Conservation (phyloP, 1,140 invertebrate species). For the Caenorhabditis briggsae region DNA sequence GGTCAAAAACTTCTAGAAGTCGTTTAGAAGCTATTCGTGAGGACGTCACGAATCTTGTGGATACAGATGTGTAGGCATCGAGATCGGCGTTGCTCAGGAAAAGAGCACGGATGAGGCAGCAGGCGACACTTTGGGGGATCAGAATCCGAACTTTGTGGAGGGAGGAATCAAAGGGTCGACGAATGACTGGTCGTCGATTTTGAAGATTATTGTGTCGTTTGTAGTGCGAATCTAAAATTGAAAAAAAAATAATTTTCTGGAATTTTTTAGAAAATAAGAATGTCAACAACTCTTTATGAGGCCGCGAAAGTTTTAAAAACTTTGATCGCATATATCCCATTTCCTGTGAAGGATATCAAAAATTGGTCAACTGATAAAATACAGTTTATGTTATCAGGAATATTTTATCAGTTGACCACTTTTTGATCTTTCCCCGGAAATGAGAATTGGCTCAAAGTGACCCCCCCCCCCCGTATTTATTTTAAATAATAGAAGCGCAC, state of each 20-base stretch:
- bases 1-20: slow-evolving; percentile 23
- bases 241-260: neutral
- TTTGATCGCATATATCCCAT: too few species aligned
- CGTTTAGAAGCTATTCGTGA: neutral
- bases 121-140: slow-evolving; percentile 31
- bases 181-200: slow-evolving; percentile 22
- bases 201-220: slow-evolving; percentile 31
- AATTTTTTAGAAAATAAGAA: too few species aligned
- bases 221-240: neutral
- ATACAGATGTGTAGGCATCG: slow-evolving; percentile 13
- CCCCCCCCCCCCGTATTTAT: too few species aligned
- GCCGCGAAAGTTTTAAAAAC: too few species aligned
- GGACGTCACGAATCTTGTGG: slow-evolving; percentile 9
- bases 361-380: too few species aligned
- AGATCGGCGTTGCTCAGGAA: slow-evolving; percentile 36
- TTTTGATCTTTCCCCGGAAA: too few species aligned
- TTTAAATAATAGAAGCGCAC: too few species aligned
- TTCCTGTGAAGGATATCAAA: too few species aligned
- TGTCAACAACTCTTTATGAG: too few species aligned
- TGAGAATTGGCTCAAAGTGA: too few species aligned
- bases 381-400: too few species aligned
- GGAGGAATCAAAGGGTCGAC: neutral
- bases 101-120: slow-evolving; percentile 23
- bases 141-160: slow-evolving; percentile 5
- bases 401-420: too few species aligned